Conservation (phyloP, 2,797 vertebrate genomes). For the Phrynocephalus guinanensis region DNA sequence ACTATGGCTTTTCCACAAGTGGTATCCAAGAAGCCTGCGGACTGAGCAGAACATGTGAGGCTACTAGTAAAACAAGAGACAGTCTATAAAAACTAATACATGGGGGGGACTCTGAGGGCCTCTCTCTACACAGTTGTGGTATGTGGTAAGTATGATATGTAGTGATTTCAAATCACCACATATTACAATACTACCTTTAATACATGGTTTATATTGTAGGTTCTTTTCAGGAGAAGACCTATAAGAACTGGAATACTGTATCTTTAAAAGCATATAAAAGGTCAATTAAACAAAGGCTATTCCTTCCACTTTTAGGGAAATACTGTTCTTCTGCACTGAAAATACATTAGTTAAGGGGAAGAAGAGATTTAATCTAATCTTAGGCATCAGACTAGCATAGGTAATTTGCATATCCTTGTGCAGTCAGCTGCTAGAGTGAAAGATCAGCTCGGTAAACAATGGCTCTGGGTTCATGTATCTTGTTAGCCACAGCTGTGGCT, state of each 20-base stretch:
- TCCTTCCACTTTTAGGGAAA: conserved; percentile 2
- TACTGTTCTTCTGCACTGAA: conserved; percentile 25
- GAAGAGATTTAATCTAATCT: not conserved
- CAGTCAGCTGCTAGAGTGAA: conserved; percentile 68
- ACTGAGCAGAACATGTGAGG: not conserved
- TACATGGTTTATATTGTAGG: not conserved
- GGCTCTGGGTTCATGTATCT: not conserved
- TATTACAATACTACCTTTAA: not conserved
- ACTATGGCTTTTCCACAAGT: not conserved
- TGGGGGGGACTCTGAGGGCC: too few relatives aligned
- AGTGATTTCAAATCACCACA: not conserved
- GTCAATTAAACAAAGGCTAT: conserved; percentile 14
- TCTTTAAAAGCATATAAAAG: not conserved
- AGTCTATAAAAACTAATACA: not conserved
- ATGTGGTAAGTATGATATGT: too few relatives aligned
- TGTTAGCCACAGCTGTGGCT: conserved; percentile 64
- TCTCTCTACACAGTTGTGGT: not conserved
- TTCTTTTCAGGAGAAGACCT: conserved; percentile 9
- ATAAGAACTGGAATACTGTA: not conserved
- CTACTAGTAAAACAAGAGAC: not conserved
- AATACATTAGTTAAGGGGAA: not conserved
- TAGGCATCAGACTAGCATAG: conserved; percentile 57
- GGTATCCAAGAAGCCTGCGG: not conserved
- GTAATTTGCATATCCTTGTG: conserved; percentile 58
- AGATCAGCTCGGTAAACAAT: conserved; percentile 67